Evolutionary conservation across 2,888 invertebrate genomes (phyloP).

Genomic region (Eupithecia abbreviata): DNA sequence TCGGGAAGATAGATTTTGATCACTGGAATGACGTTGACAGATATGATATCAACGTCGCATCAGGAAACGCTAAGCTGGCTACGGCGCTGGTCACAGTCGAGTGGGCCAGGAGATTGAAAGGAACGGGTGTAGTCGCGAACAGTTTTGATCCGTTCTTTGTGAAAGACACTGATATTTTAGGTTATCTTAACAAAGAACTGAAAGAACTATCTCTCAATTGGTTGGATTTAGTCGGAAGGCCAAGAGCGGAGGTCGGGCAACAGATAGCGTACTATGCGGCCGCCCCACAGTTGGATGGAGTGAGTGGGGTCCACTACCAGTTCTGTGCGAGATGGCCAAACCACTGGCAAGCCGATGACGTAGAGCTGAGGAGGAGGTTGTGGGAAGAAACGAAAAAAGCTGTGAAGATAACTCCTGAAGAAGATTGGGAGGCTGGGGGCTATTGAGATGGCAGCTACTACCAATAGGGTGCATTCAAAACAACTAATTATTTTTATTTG

Average conservation of each 20-base stretch:
- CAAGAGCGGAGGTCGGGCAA: conserved; percentile 66
- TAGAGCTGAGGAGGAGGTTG: conserved; percentile 54
- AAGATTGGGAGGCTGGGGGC: conserved; percentile 43
- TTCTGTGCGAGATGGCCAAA: conserved; percentile 65
- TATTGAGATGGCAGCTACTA: conserved; percentile 7
- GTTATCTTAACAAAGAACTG: conserved; percentile 14
- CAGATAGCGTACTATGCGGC: conserved; percentile 68
- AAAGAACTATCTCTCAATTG: conserved; percentile 13
- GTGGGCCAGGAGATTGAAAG: conserved; percentile 80
- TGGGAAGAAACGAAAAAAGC: conserved; percentile 68
- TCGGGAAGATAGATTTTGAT: conserved; percentile 71
- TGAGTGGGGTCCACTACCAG: conserved; percentile 67
- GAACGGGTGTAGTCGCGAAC: conserved; percentile 86
- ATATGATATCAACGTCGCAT: conserved; percentile 56
- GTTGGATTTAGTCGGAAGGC: conserved; percentile 58
- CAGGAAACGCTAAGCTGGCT: conserved; percentile 84
- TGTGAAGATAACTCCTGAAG: conserved; percentile 61
- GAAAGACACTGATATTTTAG: conserved; percentile 57
- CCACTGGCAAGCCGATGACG: conserved; percentile 65
- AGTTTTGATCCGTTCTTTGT: conserved; percentile 83
- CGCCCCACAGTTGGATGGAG: conserved; percentile 55
- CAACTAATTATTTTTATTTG: too few relatives aligned
- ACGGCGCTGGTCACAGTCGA: conserved; percentile 85
- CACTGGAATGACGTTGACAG: conserved; percentile 70
- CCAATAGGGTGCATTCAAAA: conserved; percentile 1